phyloP scores from a whole-genome alignment of 1,140 invertebrate genomes.

The Adelges cooleyi region DNA sequence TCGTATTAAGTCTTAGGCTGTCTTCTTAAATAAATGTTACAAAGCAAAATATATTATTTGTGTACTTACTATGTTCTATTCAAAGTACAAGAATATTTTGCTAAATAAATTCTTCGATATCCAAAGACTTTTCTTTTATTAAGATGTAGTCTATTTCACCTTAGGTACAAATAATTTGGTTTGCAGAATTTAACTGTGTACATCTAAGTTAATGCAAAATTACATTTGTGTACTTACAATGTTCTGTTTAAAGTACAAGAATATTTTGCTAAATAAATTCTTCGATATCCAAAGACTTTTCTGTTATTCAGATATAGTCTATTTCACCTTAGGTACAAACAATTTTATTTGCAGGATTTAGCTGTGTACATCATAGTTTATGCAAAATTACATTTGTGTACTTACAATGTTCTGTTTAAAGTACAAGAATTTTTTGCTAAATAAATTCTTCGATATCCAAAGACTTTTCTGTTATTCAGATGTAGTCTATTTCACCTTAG shows the following conservation, averaged over 20 bases:
- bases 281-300: neutral
- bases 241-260: neutral
- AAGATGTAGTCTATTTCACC: neutral
- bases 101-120: neutral
- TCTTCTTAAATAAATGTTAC: no score
- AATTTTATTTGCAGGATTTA: neutral
- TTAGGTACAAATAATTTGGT: neutral
- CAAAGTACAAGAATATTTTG: neutral
- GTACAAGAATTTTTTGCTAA: neutral
- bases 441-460: neutral
- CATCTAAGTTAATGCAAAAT: neutral
- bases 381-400: neutral
- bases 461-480: neutral
- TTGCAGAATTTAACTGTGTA: neutral
- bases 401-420: neutral
- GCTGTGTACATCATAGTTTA: neutral
- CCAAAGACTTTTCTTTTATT: neutral
- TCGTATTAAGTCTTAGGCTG: no score
- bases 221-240: neutral
- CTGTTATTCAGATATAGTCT: neutral
- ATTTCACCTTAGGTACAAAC: neutral
- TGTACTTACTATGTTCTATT: neutral
- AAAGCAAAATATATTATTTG: no score
- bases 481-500: neutral
- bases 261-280: neutral